Percentiles rank a stretch among this genome's conserved stretches.
Evolutionary conservation across 2,888 invertebrate species (phyloP).

Genomic region (Phyllotreta cruciferae): DNA sequence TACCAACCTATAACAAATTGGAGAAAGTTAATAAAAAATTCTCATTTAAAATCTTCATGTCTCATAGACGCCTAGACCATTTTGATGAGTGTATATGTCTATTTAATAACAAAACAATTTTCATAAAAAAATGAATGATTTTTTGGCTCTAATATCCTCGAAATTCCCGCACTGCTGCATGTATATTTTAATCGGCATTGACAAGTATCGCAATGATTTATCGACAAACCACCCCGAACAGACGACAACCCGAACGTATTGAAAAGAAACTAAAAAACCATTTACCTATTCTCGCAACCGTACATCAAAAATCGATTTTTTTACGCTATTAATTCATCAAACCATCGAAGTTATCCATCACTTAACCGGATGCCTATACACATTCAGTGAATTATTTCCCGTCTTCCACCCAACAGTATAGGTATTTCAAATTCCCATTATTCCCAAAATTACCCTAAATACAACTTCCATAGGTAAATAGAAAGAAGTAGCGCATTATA

Average conservation of each 20-base stretch:
- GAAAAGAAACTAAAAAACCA: conserved; percentile 17
- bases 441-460: no score
- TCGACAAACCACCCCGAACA: neutral
- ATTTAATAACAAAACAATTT: no score
- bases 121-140: no score
- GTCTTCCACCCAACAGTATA: neutral
- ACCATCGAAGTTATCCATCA: conserved; percentile 24
- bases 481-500: no score
- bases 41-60: no score
- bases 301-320: conserved; percentile 4
- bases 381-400: neutral
- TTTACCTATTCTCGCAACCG: neutral
- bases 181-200: conserved; percentile 17
- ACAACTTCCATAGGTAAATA: no score
- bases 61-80: no score
- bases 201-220: conserved; percentile 4
- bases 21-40: no score
- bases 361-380: conserved; percentile 12
- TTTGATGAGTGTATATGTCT: no score
- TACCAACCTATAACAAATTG: no score
- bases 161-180: neutral
- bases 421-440: no score
- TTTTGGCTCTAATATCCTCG: no score
- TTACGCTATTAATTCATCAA: conserved; percentile 13
- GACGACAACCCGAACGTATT: neutral